Conservation (phyloP, 2,888 invertebrate species). For the Atethmia centrago region DNA sequence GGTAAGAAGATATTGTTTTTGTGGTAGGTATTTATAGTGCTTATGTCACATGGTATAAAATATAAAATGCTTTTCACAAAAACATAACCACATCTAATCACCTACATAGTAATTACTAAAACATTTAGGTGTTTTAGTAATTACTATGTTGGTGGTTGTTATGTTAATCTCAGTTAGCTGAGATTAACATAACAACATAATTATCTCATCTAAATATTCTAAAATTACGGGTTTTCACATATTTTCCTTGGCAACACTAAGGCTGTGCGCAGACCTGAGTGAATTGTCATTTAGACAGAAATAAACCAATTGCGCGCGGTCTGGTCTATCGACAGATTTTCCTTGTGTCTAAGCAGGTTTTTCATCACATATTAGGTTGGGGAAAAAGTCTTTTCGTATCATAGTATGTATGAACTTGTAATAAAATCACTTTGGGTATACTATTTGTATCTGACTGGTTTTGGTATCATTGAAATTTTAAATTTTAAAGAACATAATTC, state of each 20-base stretch:
- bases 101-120: neutral
- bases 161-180: no score
- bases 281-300: neutral
- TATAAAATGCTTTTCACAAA: neutral
- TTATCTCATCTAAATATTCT: slow-evolving; percentile 33
- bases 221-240: slow-evolving; percentile 17
- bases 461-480: no score
- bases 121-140: no score
- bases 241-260: slow-evolving; percentile 20
- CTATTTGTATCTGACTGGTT: no score
- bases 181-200: slow-evolving; percentile 2
- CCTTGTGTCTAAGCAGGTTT: neutral
- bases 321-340: neutral
- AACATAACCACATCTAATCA: neutral
- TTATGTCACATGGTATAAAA: no score
- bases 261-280: neutral
- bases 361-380: no score
- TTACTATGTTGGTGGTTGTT: no score
- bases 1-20: neutral
- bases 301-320: neutral
- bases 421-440: no score
- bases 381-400: no score
- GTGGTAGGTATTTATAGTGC: neutral
- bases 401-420: no score
- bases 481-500: no score